Percentiles rank a stretch among this genome's conserved stretches.
phyloP scores from a whole-genome alignment of 1,140 invertebrate genomes.

The Ptiloglossa arizonensis region DNA sequence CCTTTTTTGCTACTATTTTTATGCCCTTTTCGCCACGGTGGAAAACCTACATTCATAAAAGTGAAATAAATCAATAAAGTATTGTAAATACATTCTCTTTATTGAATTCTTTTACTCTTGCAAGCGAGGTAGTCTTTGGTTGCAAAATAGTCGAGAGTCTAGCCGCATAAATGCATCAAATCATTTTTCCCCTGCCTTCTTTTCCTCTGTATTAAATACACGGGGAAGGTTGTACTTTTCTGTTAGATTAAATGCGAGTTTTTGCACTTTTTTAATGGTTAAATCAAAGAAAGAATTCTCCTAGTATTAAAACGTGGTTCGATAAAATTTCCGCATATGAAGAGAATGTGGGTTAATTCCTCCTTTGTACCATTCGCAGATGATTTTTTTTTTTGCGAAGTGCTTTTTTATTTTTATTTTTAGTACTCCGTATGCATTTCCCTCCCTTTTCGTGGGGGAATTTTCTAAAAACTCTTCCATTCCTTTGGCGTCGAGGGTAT shows the following conservation, averaged over 20 bases:
- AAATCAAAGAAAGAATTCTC: conserved; percentile 46
- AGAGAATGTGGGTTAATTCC: not conserved
- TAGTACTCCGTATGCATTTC: not conserved
- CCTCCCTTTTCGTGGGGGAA: too few species aligned
- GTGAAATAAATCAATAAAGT: conserved; percentile 47
- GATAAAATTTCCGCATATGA: not conserved
- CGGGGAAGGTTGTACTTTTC: conserved; percentile 61
- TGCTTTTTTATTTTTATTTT: not conserved
- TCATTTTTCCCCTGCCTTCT: conserved; percentile 65
- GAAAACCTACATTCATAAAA: not conserved
- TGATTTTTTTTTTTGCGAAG: not conserved
- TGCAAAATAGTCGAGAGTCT: conserved; percentile 66
- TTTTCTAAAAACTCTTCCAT: too few species aligned
- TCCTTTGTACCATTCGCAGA: not conserved
- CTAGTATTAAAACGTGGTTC: conserved; percentile 34
- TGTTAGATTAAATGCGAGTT: conserved; percentile 67
- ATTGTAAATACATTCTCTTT: conserved; percentile 25
- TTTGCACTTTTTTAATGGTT: conserved; percentile 43
- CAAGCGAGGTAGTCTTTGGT: conserved; percentile 53
- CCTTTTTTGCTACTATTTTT: not conserved
- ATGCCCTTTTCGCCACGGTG: not conserved
- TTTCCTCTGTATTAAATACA: conserved; percentile 63
- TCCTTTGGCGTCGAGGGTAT: too few species aligned
- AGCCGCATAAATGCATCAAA: conserved; percentile 60
- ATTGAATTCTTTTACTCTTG: conserved; percentile 41